phyloP scores from a whole-genome alignment of 2,113 vertebrate species.

The Albula goreensis region DNA sequence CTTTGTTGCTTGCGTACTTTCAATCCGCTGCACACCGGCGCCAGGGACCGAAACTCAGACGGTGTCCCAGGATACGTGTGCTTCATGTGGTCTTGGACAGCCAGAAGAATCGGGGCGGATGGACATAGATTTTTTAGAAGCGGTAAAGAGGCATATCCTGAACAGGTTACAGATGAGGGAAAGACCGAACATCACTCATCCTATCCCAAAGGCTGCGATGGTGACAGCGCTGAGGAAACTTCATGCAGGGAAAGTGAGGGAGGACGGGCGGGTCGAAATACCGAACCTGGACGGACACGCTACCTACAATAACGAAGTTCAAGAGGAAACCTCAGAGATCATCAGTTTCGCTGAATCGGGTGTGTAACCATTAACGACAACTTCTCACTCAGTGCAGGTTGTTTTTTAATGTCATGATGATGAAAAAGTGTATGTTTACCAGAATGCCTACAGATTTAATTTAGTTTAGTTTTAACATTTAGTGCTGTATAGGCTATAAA shows the following conservation, averaged over 20 bases:
- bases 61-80: slow-evolving; percentile 79
- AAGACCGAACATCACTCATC: slow-evolving; percentile 94
- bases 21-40: slow-evolving; percentile 58
- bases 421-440: neutral
- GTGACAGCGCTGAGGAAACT: slow-evolving; percentile 93
- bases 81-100: slow-evolving; percentile 84
- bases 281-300: slow-evolving; percentile 89
- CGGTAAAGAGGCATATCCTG: slow-evolving; percentile 95
- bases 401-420: neutral
- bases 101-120: slow-evolving; percentile 78
- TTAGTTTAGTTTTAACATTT: neutral
- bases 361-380: slow-evolving; percentile 51
- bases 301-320: slow-evolving; percentile 78
- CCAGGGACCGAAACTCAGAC: slow-evolving; percentile 65
- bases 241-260: slow-evolving; percentile 89
- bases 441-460: too few species aligned
- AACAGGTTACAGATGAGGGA: slow-evolving; percentile 91
- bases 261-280: slow-evolving; percentile 92
- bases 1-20: slow-evolving; percentile 57
- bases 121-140: slow-evolving; percentile 90
- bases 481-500: neutral
- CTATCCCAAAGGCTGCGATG: slow-evolving; percentile 92
- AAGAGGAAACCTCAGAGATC: slow-evolving; percentile 86
- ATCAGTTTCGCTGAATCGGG: slow-evolving; percentile 98
- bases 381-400: neutral